Conservation (phyloP, 2,888 invertebrate genomes). For the Eupsilia transversa region DNA sequence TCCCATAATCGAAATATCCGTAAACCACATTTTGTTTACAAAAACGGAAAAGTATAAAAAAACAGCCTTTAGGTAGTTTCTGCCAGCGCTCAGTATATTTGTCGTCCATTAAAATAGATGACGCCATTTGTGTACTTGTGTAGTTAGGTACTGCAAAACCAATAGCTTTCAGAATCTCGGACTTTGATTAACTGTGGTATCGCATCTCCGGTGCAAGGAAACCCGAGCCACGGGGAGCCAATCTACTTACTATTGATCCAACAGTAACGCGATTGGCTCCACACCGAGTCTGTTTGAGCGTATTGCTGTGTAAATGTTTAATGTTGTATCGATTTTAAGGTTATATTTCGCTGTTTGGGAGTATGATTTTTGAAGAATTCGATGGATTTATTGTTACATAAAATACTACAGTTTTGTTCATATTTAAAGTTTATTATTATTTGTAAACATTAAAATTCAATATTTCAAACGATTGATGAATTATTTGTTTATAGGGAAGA, state of each 20-base stretch:
- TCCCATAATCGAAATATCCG: not conserved
- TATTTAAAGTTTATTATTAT: no score
- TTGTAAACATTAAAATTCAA: no score
- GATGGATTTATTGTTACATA: not conserved
- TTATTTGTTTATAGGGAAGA: not conserved
- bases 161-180: conserved; percentile 20
- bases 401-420: no score
- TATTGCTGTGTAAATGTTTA: conserved; percentile 44
- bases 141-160: conserved; percentile 15
- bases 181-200: conserved; percentile 48
- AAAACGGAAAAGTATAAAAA: not conserved
- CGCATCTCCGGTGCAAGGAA: conserved; percentile 57
- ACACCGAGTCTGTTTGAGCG: conserved; percentile 13
- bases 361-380: not conserved
- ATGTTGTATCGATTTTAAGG: conserved; percentile 45
- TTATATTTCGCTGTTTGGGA: conserved; percentile 3
- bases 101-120: not conserved
- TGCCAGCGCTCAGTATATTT: no score
- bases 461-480: not conserved
- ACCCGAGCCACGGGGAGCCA: conserved; percentile 56
- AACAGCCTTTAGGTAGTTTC: not conserved
- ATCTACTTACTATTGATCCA: conserved; percentile 62
- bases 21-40: not conserved
- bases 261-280: conserved; percentile 27
- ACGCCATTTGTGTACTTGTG: not conserved